Conservation (phyloP, 2,888 invertebrate species). For the Brenthis daphne region DNA sequence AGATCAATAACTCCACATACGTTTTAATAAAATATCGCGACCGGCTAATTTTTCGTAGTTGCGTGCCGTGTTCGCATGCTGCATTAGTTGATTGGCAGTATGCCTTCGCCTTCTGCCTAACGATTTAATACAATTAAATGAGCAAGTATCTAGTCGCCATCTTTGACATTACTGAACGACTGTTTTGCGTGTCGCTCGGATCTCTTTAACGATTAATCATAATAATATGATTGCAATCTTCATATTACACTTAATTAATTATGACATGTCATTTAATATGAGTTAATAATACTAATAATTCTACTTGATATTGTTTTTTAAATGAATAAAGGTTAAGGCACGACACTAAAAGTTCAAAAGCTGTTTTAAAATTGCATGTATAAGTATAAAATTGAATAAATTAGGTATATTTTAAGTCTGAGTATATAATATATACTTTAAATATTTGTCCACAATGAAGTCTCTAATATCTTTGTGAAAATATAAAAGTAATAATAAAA, state of each 20-base stretch:
- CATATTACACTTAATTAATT: conserved; percentile 7
- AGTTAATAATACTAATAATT: too few relatives aligned
- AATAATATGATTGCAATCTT: conserved; percentile 29
- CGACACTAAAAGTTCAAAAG: not conserved
- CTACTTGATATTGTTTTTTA: not conserved
- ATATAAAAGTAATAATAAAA: not conserved
- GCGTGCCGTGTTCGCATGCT: conserved; percentile 76
- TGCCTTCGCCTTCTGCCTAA: conserved; percentile 71
- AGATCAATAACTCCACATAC: conserved; percentile 27
- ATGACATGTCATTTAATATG: not conserved
- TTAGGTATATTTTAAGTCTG: too few relatives aligned
- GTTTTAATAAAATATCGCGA: conserved; percentile 30
- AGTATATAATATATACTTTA: too few relatives aligned
- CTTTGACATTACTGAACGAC: conserved; percentile 73
- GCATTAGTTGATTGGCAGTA: conserved; percentile 78
- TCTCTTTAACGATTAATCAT: conserved; percentile 44
- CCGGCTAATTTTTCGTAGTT: conserved; percentile 48
- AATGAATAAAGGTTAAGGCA: not conserved
- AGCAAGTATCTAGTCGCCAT: conserved; percentile 73
- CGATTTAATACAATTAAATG: conserved; percentile 82
- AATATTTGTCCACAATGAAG: too few relatives aligned
- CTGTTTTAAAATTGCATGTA: not conserved
- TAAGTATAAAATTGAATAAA: too few relatives aligned
- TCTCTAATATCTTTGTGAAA: too few relatives aligned
- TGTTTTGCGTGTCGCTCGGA: conserved; percentile 68